Conservation (phyloP, 2,797 vertebrate species). For the Pangasius krempfi region DNA sequence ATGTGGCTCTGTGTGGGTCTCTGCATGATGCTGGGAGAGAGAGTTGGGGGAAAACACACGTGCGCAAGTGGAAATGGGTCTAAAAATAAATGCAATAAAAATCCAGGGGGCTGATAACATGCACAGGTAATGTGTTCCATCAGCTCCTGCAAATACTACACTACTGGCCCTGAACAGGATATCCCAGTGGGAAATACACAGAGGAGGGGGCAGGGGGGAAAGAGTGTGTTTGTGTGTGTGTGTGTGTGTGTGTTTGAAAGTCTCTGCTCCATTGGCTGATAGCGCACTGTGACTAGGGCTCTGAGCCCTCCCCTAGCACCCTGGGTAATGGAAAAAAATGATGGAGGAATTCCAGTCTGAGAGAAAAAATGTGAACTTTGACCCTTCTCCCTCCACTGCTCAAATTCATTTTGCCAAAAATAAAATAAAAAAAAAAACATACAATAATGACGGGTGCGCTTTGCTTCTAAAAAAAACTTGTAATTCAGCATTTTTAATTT, state of each 20-base stretch:
- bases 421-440: slow-evolving; percentile 65
- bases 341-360: slow-evolving; percentile 83
- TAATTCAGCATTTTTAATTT: slow-evolving; percentile 49
- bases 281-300: slow-evolving; percentile 61
- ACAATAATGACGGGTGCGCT: background rate
- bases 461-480: slow-evolving; percentile 13
- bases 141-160: slow-evolving; percentile 74
- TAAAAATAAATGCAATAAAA: slow-evolving; percentile 68
- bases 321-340: slow-evolving; percentile 88
- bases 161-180: slow-evolving; percentile 67
- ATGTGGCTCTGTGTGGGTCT: slow-evolving; percentile 5
- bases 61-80: slow-evolving; percentile 62
- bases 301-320: slow-evolving; percentile 72
- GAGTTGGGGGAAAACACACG: slow-evolving; percentile 36
- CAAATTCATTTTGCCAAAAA: slow-evolving; percentile 79
- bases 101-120: slow-evolving; percentile 67
- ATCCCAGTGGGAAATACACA: slow-evolving; percentile 69
- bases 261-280: slow-evolving; percentile 62
- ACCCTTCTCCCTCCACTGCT: slow-evolving; percentile 76
- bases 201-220: slow-evolving; percentile 39
- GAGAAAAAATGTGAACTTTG: slow-evolving; percentile 84
- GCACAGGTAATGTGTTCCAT: slow-evolving; percentile 69
- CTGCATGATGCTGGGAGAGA: slow-evolving; percentile 53
- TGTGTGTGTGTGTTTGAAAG: slow-evolving; percentile 51
- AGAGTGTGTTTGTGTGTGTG: slow-evolving; percentile 46